Evolutionary conservation across 2,797 vertebrate species (phyloP).

Genomic region (Liasis olivaceus): DNA sequence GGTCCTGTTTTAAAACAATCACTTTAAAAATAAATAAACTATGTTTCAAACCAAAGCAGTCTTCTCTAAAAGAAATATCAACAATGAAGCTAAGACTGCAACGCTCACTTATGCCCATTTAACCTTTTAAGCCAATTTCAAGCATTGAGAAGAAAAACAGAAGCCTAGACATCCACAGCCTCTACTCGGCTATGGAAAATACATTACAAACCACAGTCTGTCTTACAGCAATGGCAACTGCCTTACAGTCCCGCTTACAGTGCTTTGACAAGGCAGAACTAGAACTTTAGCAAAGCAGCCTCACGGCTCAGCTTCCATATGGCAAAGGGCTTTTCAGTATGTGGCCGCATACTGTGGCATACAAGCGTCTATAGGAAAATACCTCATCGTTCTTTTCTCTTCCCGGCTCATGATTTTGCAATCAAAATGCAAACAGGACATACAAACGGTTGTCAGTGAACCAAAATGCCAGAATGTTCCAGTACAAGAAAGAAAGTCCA

Average conservation of each 20-base stretch:
- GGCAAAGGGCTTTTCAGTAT: not conserved
- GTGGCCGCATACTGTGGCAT: not conserved
- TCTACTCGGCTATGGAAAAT: conserved; percentile 1
- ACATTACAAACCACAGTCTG: not conserved
- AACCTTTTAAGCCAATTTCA: not conserved
- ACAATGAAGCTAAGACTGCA: not conserved
- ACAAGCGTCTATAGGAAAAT: not conserved
- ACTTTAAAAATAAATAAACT: not conserved
- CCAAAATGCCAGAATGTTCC: conserved; percentile 52
- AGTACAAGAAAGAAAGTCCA: conserved; percentile 58
- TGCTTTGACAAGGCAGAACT: conserved; percentile 31
- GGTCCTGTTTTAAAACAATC: not conserved
- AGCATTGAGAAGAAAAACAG: not conserved
- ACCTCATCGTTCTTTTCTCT: not conserved
- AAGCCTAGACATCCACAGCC: not conserved
- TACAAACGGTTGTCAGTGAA: not conserved
- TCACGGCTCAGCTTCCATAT: conserved; percentile 4
- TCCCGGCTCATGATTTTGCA: not conserved
- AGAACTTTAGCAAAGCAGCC: not conserved
- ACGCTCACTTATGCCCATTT: too few species aligned
- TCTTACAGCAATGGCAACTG: conserved; percentile 39
- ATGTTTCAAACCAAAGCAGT: not conserved
- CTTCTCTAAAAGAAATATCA: not conserved
- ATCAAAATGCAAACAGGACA: not conserved
- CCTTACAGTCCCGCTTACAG: conserved; percentile 7